These are phyloP conservation scores for Siphamia tubifer DNA, from an alignment of 2,113 vertebrate species.

Conservation along the genomic window DNA sequence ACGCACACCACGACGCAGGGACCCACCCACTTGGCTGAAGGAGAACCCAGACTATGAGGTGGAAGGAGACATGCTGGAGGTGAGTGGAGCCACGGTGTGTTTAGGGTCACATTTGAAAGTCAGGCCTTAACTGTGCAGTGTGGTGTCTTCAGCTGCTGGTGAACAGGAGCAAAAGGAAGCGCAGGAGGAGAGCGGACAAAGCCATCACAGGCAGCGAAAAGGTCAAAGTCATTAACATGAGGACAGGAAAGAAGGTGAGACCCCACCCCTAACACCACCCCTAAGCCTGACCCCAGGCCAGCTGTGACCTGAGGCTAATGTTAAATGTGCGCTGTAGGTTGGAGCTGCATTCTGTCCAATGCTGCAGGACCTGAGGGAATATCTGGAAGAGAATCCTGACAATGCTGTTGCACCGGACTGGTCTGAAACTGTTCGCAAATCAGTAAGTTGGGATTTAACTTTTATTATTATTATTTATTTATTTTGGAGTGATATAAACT, in stretches of 20 bases:
- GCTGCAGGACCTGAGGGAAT: conserved; percentile 79
- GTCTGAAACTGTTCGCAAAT: conserved; percentile 78
- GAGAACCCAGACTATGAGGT: conserved; percentile 91
- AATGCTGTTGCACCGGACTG: conserved; percentile 79
- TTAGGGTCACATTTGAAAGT: no score
- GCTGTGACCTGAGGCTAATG: no score
- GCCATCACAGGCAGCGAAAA: conserved; percentile 82
- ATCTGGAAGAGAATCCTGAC: conserved; percentile 79
- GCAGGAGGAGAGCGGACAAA: conserved; percentile 86
- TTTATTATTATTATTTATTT: neutral
- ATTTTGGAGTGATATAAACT: no score
- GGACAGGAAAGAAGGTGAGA: conserved; percentile 90
- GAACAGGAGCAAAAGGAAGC: conserved; percentile 88
- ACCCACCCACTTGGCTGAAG: conserved; percentile 90
- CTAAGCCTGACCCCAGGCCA: no score
- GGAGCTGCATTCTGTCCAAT: conserved; percentile 75
- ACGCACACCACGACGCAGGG: conserved; percentile 85
- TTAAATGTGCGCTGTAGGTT: conserved; percentile 49
- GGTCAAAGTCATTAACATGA: conserved; percentile 83
- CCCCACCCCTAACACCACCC: no score
- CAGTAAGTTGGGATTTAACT: conserved; percentile 63
- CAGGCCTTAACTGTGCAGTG: no score
- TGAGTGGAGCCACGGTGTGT: no score
- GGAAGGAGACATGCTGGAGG: conserved; percentile 90
- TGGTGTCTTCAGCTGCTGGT: conserved; percentile 87